phyloP scores from a whole-genome alignment of 30 jellyfish, hydroid and myxozoan genomes.

The Morbakka virulenta region DNA sequence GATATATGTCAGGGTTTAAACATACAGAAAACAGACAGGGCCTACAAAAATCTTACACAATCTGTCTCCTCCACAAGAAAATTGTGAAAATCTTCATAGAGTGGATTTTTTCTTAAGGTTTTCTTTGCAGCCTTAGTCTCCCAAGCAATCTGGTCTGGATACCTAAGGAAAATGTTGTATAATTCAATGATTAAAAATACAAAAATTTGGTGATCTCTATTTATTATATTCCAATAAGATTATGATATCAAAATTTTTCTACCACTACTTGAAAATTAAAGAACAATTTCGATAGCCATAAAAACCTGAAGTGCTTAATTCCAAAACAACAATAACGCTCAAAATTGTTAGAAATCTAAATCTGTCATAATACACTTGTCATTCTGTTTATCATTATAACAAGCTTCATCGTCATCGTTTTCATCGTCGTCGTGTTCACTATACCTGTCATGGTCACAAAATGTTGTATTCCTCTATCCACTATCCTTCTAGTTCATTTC shows the following conservation, averaged over 20 bases:
- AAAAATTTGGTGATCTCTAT: no score
- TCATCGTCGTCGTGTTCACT: neutral
- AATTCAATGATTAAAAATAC: no score
- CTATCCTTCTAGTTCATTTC: no score
- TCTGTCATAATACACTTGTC: slow-evolving; percentile 16
- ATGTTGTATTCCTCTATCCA: slow-evolving; percentile 13
- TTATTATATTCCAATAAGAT: no score
- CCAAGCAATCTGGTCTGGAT: slow-evolving; percentile 99
- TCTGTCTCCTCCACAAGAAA: slow-evolving; percentile 89
- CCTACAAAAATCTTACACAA: slow-evolving; percentile 66
- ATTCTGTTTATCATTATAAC: slow-evolving; percentile 6
- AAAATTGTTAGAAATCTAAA: no score
- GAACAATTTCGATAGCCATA: no score
- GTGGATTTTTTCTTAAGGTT: slow-evolving; percentile 61
- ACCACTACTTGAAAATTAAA: no score
- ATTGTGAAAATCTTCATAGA: slow-evolving; percentile 55
- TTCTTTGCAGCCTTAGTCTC: slow-evolving; percentile 81
- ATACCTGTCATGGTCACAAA: slow-evolving; percentile 4
- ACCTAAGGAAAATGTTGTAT: slow-evolving; percentile 79
- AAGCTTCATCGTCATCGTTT: slow-evolving; percentile 32
- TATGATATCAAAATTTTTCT: no score
- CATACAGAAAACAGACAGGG: no score
- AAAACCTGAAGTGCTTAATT: no score
- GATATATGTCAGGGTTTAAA: no score
- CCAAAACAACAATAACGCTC: no score